These are phyloP conservation scores for Ennomos erosarius DNA, from an alignment of 2,888 invertebrate genomes.

Conservation along the genomic window DNA sequence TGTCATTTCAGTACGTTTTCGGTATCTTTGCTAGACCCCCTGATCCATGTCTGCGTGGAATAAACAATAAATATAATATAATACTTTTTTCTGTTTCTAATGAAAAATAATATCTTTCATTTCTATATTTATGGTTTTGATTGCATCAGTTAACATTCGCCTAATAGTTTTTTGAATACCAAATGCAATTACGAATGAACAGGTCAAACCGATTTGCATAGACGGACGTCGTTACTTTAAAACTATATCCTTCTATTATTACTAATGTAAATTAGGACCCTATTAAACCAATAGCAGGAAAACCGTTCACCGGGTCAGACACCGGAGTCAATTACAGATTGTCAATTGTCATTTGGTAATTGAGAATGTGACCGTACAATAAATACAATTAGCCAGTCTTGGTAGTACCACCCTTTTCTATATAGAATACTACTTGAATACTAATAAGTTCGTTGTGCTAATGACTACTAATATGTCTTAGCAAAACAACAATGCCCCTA, in stretches of 20 bases:
- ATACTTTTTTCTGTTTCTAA: no score
- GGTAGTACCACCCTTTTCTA: no score
- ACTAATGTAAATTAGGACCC: conserved; percentile 61
- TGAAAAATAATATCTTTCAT: not conserved
- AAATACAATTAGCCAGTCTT: no score
- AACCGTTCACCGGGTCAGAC: conserved; percentile 60
- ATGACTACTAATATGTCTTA: conserved; percentile 33
- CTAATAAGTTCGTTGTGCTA: not conserved
- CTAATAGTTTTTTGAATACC: conserved; percentile 12
- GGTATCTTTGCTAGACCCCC: no score
- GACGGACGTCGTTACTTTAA: conserved; percentile 54
- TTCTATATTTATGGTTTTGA: conserved; percentile 4
- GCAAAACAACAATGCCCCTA: conserved; percentile 2
- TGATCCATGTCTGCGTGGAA: no score
- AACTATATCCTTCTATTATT: conserved; percentile 56
- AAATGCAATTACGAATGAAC: conserved; percentile 29
- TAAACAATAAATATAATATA: no score
- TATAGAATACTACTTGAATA: no score
- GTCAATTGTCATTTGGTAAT: conserved; percentile 41
- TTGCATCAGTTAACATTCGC: conserved; percentile 24
- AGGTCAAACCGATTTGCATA: conserved; percentile 41
- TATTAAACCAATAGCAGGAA: conserved; percentile 59
- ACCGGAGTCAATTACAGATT: conserved; percentile 63
- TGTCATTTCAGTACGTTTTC: no score
- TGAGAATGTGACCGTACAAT: conserved; percentile 12